Evolutionary conservation across 2,888 invertebrate species (phyloP).

Genomic region (Hipparchia semele): DNA sequence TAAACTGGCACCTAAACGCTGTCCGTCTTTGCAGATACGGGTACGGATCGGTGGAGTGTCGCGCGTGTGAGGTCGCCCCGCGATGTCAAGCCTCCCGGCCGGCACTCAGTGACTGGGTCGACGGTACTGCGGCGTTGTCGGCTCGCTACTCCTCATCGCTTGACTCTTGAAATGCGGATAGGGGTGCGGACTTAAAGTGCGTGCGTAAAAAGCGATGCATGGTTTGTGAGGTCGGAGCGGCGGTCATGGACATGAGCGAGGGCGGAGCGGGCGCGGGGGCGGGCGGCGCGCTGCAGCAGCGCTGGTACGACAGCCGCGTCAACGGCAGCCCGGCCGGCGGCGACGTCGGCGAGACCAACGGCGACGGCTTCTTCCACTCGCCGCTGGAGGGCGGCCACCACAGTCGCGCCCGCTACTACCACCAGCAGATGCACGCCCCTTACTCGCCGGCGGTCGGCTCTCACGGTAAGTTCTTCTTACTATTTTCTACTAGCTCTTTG

Average conservation of each 20-base stretch:
- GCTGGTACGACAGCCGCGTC: conserved; percentile 82
- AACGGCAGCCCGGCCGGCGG: conserved; percentile 80
- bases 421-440: conserved; percentile 82
- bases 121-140: conserved; percentile 57
- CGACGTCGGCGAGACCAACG: conserved; percentile 76
- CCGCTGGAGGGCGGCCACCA: conserved; percentile 81
- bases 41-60: conserved; percentile 29
- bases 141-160: conserved; percentile 46
- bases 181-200: conserved; percentile 75
- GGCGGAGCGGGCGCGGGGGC: conserved; percentile 63
- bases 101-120: conserved; percentile 42
- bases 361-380: conserved; percentile 82
- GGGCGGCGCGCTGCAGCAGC: conserved; percentile 77
- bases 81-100: conserved; percentile 46
- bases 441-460: conserved; percentile 80
- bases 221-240: conserved; percentile 78
- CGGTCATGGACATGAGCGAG: conserved; percentile 81
- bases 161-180: conserved; percentile 69
- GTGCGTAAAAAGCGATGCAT: conserved; percentile 80
- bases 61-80: conserved; percentile 30
- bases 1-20: background rate
- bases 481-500: background rate
- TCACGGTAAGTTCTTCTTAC: conserved; percentile 71
- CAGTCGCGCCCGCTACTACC: conserved; percentile 81
- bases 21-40: conserved; percentile 60